Percentiles rank a stretch among this genome's conserved stretches.
Conservation (phyloP, 1,140 invertebrate genomes). For the Tetramorium parvispinum region DNA sequence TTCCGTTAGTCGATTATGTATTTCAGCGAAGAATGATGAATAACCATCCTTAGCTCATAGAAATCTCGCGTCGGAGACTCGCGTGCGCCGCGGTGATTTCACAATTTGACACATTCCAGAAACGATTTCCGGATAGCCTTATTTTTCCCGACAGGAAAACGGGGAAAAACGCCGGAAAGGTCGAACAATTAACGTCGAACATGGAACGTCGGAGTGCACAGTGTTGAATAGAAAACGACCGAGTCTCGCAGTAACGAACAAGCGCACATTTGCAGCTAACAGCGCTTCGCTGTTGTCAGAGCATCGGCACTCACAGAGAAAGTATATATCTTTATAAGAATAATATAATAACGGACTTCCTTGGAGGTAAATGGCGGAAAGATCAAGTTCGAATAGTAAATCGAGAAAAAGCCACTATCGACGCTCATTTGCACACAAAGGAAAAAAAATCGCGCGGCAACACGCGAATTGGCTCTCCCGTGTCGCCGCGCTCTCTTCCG, state of each 20-base stretch:
- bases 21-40: slow-evolving; percentile 53
- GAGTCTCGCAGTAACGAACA: background rate
- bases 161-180: background rate
- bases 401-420: background rate
- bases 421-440: slow-evolving; percentile 21
- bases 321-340: background rate
- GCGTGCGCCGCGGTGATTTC: slow-evolving; percentile 18
- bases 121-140: slow-evolving; percentile 6
- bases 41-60: slow-evolving; percentile 29
- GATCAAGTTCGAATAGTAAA: background rate
- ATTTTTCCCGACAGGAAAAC: background rate
- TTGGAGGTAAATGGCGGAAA: slow-evolving; percentile 19
- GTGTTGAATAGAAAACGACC: background rate
- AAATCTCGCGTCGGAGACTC: background rate
- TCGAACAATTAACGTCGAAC: slow-evolving; percentile 5
- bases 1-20: slow-evolving; percentile 48
- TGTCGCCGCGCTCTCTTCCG: slow-evolving; percentile 37
- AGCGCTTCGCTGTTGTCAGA: background rate
- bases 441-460: slow-evolving; percentile 1
- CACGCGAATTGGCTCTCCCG: background rate
- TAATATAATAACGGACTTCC: slow-evolving; percentile 11
- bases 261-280: background rate
- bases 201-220: background rate
- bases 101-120: slow-evolving; percentile 35
- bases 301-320: background rate